Evolutionary conservation across 1,140 invertebrate species (phyloP), one percentile per base, ranked within the genome.

Genomic region (Drosophila bocki): DNA sequence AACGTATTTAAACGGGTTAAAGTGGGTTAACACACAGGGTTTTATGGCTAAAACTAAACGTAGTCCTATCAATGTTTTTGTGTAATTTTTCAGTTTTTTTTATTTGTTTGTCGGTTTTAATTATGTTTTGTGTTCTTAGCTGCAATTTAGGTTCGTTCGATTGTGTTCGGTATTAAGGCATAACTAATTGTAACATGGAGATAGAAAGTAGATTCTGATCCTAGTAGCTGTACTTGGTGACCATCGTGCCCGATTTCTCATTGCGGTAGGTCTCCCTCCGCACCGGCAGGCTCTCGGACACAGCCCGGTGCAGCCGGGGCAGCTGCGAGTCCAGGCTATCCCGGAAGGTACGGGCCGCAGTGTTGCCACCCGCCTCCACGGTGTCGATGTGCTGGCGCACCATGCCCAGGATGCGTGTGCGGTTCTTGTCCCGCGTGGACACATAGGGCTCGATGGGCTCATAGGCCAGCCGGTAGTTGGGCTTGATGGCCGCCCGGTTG

Each of bases 261-360:
- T 91, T 80, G 32, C 94, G 93, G 60, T 83, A 92, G 51, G 82
- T 92, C 60, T 92, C 91, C 39, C 87, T 75, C 9, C 85, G 79
- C 59, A 92, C 87, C 22, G 91, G 91, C 69, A 92, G 67, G 53
- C 77, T 83, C 50, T 92, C 82, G 22, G 91, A 92, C 33, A 82
- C 92, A n/a, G 93, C 94, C 13, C 93, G 93, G 91, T 96, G 95
- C 53, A 95, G 78, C 64, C 94, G 93, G 29, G 95, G 95, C 67
- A 95, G 93, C 65, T 94, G 93, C 54, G 94, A 91, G 90, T 95
- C 95, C 93, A 95, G 94, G 78, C 94, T 94, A 71, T 95, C 94
- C 67, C 93, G 93, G 75, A 94, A 94, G 17, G 95, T 95, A 58
- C 93, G 93, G 17, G 92, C 88, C 72, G 94, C 93, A 58, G 93